These are phyloP conservation scores for Oceanodroma tethys DNA, from an alignment of 2,113 vertebrate species.

Conservation along the genomic window DNA sequence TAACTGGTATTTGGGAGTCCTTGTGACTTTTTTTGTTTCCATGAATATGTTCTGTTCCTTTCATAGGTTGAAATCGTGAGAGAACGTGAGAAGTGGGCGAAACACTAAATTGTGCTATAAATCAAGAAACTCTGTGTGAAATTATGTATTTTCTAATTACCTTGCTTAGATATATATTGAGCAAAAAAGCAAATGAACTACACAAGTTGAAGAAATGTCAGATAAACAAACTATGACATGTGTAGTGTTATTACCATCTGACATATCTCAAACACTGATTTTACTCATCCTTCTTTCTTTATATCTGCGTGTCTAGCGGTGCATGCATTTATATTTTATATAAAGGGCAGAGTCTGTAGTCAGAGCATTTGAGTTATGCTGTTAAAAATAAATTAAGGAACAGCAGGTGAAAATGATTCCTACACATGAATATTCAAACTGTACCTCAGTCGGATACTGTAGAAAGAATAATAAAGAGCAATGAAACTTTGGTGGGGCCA, in stretches of 20 bases:
- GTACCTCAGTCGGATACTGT: background rate
- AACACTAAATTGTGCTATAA: background rate
- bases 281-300: conserved; percentile 25
- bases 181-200: background rate
- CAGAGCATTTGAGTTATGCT: conserved; percentile 19
- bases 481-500: background rate
- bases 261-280: background rate
- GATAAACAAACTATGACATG: background rate
- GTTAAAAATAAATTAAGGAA: conserved; percentile 59
- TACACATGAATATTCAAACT: conserved; percentile 53
- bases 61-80: background rate
- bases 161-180: background rate
- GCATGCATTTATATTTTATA: conserved; percentile 25
- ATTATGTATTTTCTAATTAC: background rate
- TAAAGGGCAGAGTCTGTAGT: conserved; percentile 36
- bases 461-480: conserved; percentile 26
- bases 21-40: background rate
- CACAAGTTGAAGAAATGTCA: background rate
- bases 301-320: background rate
- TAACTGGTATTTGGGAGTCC: background rate
- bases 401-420: conserved; percentile 40
- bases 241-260: background rate
- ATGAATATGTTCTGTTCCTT: background rate
- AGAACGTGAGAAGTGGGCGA: background rate
- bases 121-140: background rate